Percentiles rank a stretch among this genome's conserved stretches.
These are phyloP conservation scores for Hipposideros armiger DNA, from an alignment of 2,113 vertebrate genomes.

Conservation along the genomic window DNA sequence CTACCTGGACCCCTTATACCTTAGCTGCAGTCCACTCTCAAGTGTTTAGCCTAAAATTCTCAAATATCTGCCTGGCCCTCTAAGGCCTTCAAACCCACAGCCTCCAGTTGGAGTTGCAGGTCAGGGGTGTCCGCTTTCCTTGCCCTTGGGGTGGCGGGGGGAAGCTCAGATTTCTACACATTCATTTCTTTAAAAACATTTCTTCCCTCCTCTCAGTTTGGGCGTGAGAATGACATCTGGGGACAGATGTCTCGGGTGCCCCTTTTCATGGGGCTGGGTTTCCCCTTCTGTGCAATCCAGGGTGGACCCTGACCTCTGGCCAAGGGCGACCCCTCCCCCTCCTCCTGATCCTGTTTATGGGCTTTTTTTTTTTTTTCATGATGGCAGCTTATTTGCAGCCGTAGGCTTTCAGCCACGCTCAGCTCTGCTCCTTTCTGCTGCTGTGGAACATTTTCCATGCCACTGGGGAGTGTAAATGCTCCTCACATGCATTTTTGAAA, in stretches of 20 bases:
- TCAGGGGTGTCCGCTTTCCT: neutral
- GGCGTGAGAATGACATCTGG: neutral
- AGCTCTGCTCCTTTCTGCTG: conserved; percentile 67
- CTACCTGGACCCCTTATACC: neutral
- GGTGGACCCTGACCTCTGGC: neutral
- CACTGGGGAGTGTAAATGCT: conserved; percentile 81
- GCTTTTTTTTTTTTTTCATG: neutral
- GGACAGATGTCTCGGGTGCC: neutral
- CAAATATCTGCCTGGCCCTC: neutral
- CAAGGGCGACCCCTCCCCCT: neutral
- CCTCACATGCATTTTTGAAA: conserved; percentile 80
- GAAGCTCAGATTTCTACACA: neutral
- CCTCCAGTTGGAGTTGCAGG: neutral
- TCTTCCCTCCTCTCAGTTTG: neutral
- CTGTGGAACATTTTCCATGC: conserved; percentile 75
- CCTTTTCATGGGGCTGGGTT: neutral
- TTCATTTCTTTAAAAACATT: neutral
- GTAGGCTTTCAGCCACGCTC: conserved; percentile 56
- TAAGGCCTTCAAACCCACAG: neutral
- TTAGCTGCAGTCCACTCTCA: neutral
- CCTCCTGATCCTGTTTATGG: conserved; percentile 17
- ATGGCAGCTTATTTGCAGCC: conserved; percentile 32
- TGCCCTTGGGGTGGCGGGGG: neutral
- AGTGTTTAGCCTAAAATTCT: neutral
- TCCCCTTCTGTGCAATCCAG: neutral